Conservation (phyloP, 2,888 invertebrate genomes). For the Parochlus steinenii region DNA sequence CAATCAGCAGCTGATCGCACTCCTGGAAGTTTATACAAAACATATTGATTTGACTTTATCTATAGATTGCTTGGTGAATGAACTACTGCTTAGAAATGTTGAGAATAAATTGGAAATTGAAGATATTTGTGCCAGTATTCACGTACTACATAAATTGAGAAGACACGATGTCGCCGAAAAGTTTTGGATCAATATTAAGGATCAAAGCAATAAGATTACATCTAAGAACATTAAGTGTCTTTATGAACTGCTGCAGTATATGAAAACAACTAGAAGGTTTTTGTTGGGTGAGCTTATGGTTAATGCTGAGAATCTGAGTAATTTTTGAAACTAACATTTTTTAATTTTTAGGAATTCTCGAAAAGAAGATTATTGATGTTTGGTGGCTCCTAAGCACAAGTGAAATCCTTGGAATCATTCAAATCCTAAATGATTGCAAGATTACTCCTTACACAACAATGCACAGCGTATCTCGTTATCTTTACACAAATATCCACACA, state of each 20-base stretch:
- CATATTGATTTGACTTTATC: conserved; percentile 19
- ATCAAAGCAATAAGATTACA: conserved; percentile 38
- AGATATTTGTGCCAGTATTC: no score
- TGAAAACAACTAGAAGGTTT: conserved; percentile 41
- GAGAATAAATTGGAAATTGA: no score
- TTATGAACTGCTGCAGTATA: conserved; percentile 37
- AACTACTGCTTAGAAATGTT: conserved; percentile 40
- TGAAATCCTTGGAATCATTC: conserved; percentile 34
- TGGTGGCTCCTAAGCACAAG: conserved; percentile 38
- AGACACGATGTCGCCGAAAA: conserved; percentile 41
- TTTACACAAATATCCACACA: conserved; percentile 40
- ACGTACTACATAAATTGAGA: no score
- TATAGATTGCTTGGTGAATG: conserved; percentile 38
- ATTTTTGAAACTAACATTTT: no score
- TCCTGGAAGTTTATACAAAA: conserved; percentile 25
- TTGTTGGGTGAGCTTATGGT: conserved; percentile 35
- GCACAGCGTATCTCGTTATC: conserved; percentile 36
- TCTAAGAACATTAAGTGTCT: conserved; percentile 38
- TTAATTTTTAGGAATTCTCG: no score
- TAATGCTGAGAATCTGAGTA: no score
- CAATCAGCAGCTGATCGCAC: conserved; percentile 27
- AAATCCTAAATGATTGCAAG: conserved; percentile 29
- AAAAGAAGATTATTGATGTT: conserved; percentile 36
- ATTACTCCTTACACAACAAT: conserved; percentile 29
- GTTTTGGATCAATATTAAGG: conserved; percentile 47